Percentiles rank a stretch among this genome's conserved stretches.
Evolutionary conservation across 2,797 vertebrate genomes (phyloP).

Genomic region (Pelodytes ibericus): DNA sequence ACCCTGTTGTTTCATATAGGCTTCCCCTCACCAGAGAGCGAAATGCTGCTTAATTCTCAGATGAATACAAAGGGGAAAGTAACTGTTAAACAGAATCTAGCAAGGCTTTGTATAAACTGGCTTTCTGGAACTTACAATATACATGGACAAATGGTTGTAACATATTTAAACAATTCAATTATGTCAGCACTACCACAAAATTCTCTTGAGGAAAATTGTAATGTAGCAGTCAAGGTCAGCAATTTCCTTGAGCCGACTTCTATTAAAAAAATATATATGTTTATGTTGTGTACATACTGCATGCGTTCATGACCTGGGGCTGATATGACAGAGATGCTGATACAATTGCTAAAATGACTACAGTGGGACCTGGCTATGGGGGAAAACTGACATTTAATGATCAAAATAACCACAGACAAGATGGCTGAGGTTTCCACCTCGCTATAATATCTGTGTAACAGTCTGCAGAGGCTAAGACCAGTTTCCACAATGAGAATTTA

Average conservation of each 20-base stretch:
- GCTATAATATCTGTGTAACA: neutral
- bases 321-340: constrained; percentile 28
- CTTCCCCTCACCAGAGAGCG: constrained; percentile 22
- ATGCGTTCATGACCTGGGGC: constrained; percentile 11
- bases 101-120: constrained; percentile 32
- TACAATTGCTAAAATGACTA: constrained; percentile 34
- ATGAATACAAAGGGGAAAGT: constrained; percentile 33
- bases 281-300: neutral
- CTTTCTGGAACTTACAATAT: constrained; percentile 27
- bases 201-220: constrained; percentile 9
- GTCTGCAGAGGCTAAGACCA: neutral
- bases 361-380: neutral
- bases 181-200: constrained; percentile 8
- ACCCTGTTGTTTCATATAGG: constrained; percentile 14
- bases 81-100: constrained; percentile 22
- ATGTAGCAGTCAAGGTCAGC: constrained; percentile 33
- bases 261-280: constrained; percentile 8
- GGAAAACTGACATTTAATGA: neutral
- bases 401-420: neutral
- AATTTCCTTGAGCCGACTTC: constrained; percentile 13
- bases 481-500: neutral
- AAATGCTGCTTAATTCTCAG: constrained; percentile 29
- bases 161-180: constrained; percentile 27
- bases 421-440: neutral
- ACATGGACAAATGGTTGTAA: constrained; percentile 34